Evolutionary conservation across 2,888 invertebrate genomes (phyloP).

Genomic region (Xiphydria camelus): DNA sequence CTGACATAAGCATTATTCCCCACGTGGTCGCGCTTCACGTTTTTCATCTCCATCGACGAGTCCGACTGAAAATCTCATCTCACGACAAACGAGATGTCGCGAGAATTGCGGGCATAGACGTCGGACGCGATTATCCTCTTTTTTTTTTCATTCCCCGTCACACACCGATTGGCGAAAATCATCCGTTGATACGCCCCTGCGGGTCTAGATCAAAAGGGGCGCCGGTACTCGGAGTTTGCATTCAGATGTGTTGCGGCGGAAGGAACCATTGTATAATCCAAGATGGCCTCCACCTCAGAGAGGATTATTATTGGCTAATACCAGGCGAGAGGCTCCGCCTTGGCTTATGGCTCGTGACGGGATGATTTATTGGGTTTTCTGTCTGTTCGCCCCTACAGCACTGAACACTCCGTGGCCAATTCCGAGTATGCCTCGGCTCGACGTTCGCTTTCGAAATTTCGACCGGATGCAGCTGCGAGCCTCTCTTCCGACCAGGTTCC

Average conservation of each 20-base stretch:
- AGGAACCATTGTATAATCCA: conserved; percentile 60
- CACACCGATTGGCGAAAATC: neutral
- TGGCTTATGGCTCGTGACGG: conserved; percentile 63
- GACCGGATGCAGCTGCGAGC: neutral
- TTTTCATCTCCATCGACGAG: no score
- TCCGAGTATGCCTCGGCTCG: neutral
- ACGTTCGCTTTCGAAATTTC: conserved; percentile 1
- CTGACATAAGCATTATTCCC: no score
- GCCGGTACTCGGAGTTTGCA: conserved; percentile 49
- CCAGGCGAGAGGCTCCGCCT: conserved; percentile 64
- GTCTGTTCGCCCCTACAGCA: conserved; percentile 57
- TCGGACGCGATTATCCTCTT: no score
- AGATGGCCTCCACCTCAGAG: conserved; percentile 63
- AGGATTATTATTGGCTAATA: conserved; percentile 67
- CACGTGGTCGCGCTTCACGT: no score
- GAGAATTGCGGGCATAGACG: no score
- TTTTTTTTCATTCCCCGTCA: neutral
- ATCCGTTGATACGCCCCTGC: conserved; percentile 34
- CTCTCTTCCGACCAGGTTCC: neutral
- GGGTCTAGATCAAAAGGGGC: conserved; percentile 43
- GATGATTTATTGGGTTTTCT: conserved; percentile 64
- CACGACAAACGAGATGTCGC: no score
- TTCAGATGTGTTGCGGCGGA: conserved; percentile 54
- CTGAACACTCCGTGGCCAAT: conserved; percentile 43
- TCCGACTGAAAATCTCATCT: no score